Evolutionary conservation across 2,888 invertebrate genomes (phyloP), one percentile per base, ranked within the genome.

Genomic region (Metacarcinus magister): DNA sequence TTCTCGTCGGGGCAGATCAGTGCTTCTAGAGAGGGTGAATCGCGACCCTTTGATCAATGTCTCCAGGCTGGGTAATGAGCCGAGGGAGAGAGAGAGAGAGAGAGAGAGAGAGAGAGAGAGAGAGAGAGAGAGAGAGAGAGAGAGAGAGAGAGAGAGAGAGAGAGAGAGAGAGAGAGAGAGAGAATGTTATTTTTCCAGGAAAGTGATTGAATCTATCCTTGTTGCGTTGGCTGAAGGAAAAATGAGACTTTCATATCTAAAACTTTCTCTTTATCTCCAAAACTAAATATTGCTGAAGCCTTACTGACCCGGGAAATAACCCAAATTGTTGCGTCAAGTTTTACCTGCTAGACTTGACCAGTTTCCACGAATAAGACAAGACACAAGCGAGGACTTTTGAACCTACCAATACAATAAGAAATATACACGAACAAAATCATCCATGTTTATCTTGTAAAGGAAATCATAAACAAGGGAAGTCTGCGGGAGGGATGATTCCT

Each of bases 91-190:
- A 32, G 44, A 44, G 92, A 44, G 43, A 92, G 44, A 92, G 32
- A 92, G 91, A 44, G 28, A 91, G 48, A 91, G 43, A 91, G 46
- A 44, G 43, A 91, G 91, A 39, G 43, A 43, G 43, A 91, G 43
- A 91, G 91, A 91, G 43, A 44, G 91, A 91, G 43, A 91, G 91
- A 91, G 46, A 48, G n/a, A 91, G 48, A 46, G n/a, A n/a, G 91
- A 48, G 48, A 91, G 44, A 91, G 46, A 91, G 48, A 48, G 46
- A 48, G n/a, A 91, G 48, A 46, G n/a, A n/a, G 91, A 48, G 48
- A 91, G 44, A 91, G 46, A 91, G 48, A 48, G 43, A 91, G 46
- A 28, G 19, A 90, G 90, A 13, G 28, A 28, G 28, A 90, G 19
- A 90, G 90, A 90, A 3, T 4, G 90, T 44, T 5, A 48, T n/a